Conservation (phyloP, 2,888 invertebrate genomes). For the Rugalucina vietnamica region DNA sequence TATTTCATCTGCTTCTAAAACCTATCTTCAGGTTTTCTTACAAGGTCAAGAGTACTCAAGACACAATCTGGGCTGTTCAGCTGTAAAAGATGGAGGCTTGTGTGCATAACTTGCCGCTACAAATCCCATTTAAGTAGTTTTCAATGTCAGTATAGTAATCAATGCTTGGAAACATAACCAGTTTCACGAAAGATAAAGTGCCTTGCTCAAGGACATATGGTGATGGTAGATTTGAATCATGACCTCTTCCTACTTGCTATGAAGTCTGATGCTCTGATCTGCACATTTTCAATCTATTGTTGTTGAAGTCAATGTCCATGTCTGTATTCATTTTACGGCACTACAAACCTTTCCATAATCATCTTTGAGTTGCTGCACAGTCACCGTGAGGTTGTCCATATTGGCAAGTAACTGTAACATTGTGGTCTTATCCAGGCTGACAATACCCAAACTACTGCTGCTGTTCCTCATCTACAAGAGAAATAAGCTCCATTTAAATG, state of each 20-base stretch:
- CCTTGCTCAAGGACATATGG: background rate
- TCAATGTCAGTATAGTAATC: background rate
- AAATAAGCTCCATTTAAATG: background rate
- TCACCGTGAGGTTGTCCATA: slow-evolving; percentile 9
- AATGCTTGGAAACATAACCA: background rate
- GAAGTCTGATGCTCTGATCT: background rate
- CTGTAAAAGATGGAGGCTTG: too few species aligned
- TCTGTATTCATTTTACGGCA: background rate
- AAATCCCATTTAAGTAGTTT: too few species aligned
- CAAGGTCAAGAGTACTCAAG: too few species aligned
- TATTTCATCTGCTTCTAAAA: too few species aligned
- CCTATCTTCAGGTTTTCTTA: too few species aligned
- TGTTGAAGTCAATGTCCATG: background rate
- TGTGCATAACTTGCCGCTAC: too few species aligned
- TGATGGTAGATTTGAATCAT: background rate
- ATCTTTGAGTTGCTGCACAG: background rate
- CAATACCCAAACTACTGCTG: background rate
- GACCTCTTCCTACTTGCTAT: background rate
- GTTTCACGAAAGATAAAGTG: background rate
- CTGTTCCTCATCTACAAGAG: background rate
- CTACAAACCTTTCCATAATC: background rate
- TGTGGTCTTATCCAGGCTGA: background rate
- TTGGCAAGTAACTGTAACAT: slow-evolving; percentile 19
- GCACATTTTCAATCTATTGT: too few species aligned
- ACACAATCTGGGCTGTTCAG: too few species aligned